Base-by-base conservation (phyloP, 2,888 invertebrate genomes). In the Nomada flava region DNA sequence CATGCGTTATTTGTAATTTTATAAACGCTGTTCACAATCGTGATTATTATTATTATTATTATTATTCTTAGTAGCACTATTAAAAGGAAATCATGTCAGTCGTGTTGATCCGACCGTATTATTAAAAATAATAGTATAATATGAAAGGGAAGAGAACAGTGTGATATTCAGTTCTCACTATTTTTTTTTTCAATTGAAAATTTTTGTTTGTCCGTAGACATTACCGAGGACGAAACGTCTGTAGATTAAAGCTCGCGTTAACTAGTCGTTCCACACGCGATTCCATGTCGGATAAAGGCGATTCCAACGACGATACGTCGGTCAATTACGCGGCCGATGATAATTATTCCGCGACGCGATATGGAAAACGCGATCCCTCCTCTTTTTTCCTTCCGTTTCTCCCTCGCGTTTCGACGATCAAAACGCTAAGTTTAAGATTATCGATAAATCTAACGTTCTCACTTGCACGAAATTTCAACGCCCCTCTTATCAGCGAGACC, bases 231-330 rank as follows among this genome's bases (percentile, higher is more conserved):
- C 42, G 60, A 47, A 67, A 36, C 55, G 79, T 74, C 71, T 65
- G 71, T 76, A 74, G 68, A 76, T 82, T 74, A 76, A 29, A 85
- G 57, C 78, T 52, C 13, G 63, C 69, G 75, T 81, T 75, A 68
- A 72, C 75, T 72, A 26, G 60, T 36, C 52, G 68, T 77, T 76
- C 42, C 26, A 50, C 71, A 52, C 76, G 76, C 80, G 77, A 86
- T 77, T 36, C n/a, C 53, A 36, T 10, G 62, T 23, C 26, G 42
- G 84, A 84, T 86, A 86, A 83, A 68, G 79, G 52, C 76, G 83
- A 84, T 86, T 73, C 67, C 68, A 59, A 11, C 67, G 63, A 44
- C 75, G 80, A 83, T 82, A 86, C 63, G 82, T 63, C 50, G 63
- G 13, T 36, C 76, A 79, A 79, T 86, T 86, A 84, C 59, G 42